phyloP scores from a whole-genome alignment of 1,140 invertebrate species.

The Rhyacophila brunnea region DNA sequence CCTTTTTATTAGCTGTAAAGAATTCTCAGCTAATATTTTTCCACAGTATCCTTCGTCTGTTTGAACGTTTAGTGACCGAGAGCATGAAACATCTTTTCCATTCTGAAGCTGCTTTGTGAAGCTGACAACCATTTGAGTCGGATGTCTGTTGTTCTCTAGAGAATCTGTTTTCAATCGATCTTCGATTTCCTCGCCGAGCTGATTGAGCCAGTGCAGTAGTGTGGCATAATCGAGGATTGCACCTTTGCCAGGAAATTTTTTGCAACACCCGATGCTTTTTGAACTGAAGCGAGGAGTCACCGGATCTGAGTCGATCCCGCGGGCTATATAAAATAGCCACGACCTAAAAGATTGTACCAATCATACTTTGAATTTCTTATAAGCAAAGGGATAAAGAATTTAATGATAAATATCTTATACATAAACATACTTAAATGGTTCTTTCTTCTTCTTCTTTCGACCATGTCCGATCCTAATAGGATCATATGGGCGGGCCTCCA shows the following conservation, averaged over 20 bases:
- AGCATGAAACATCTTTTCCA: slow-evolving; percentile 60
- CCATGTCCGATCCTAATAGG: too few species aligned
- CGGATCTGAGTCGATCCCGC: slow-evolving; percentile 84
- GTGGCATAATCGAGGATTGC: slow-evolving; percentile 70
- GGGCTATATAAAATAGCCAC: slow-evolving; percentile 85
- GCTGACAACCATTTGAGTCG: slow-evolving; percentile 64
- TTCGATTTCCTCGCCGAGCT: slow-evolving; percentile 78
- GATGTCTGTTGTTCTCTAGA: slow-evolving; percentile 66
- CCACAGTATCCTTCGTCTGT: slow-evolving; percentile 52
- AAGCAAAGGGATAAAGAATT: too few species aligned
- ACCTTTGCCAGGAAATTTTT: slow-evolving; percentile 85
- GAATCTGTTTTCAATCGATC: slow-evolving; percentile 84
- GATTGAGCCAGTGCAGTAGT: slow-evolving; percentile 77
- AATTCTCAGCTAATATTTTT: slow-evolving; percentile 59
- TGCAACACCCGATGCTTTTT: slow-evolving; percentile 95
- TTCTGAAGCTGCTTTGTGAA: slow-evolving; percentile 59
- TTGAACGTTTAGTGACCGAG: slow-evolving; percentile 46
- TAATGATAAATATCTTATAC: too few species aligned
- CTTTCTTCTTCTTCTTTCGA: too few species aligned
- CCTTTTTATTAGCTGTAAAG: slow-evolving; percentile 62
- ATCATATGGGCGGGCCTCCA: too few species aligned
- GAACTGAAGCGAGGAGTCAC: slow-evolving; percentile 79
- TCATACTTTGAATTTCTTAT: too few species aligned
- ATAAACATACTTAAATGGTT: too few species aligned
- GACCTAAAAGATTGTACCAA: slow-evolving; percentile 58